Conservation (phyloP, 2,888 invertebrate genomes). For the Platycheirus rosarum region DNA sequence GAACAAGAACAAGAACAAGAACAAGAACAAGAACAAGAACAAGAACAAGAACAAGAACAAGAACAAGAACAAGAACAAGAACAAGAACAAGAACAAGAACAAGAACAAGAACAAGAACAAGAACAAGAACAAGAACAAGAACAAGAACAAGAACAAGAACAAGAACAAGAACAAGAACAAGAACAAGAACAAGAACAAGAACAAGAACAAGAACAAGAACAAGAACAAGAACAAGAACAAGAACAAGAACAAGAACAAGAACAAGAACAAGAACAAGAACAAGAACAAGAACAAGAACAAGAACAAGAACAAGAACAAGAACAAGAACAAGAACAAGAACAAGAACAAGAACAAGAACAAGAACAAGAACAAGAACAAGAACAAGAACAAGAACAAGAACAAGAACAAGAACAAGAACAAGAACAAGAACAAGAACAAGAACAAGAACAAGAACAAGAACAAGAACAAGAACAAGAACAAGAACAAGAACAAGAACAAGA, state of each 20-base stretch:
- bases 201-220: constrained; percentile 23
- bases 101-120: constrained; percentile 4
- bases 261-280: constrained; percentile 23
- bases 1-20: constrained; percentile 5
- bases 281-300: constrained; percentile 23
- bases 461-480: constrained; percentile 11
- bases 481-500: constrained; percentile 7
- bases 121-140: constrained; percentile 4
- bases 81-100: constrained; percentile 2
- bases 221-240: constrained; percentile 23
- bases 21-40: constrained; percentile 6
- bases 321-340: constrained; percentile 11
- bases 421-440: constrained; percentile 11
- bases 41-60: constrained; percentile 8
- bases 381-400: constrained; percentile 11
- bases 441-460: constrained; percentile 11
- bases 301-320: constrained; percentile 11
- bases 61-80: constrained; percentile 4
- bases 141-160: constrained; percentile 18
- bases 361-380: constrained; percentile 11
- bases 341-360: constrained; percentile 11
- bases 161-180: constrained; percentile 23
- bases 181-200: constrained; percentile 21
- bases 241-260: constrained; percentile 23
- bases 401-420: constrained; percentile 11